Evolutionary conservation across 2,888 invertebrate species (phyloP), one percentile per base, ranked within the genome.

Genomic region (Caenorhabditis doughertyi): DNA sequence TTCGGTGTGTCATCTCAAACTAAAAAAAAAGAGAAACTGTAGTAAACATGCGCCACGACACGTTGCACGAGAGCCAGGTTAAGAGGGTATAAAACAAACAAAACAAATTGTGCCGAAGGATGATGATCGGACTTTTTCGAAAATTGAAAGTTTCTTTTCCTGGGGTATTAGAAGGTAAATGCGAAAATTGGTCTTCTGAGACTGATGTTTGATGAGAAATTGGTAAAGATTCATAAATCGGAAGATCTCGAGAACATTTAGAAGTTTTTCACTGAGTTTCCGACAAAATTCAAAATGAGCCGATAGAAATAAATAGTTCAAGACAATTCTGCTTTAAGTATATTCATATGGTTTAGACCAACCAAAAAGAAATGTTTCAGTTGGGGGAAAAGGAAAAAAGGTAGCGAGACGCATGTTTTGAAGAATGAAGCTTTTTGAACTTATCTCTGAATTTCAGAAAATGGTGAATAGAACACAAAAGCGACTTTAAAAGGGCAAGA

Each of bases 81-180:
- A 71, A 79, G 79, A 79, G 79, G 79, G 56, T 65, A 65, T 65
- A 65, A 71, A 72, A 67, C 71, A 79, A 79, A 71, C 71, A 79
- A 71, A 65, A 71, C 56, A 72, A 67, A 58, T 58, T 67, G 64
- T 64, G 65, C 49, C 73, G 51, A 64, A 27, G 27, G 53, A 29
- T 60, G 60, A 71, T 65, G 73, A 73, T 65, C 64, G 55, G 56
- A 74, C 64, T 39, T 39, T 39, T 39, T 65, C 35, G 65, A 49
- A 67, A 67, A 56, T 23, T 74, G 49, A 51, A 55, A 68, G 47
- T 58, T 56, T 71, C 25, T 23, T 47, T 42, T 44, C 32, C 32
- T 25, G 58, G 27, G 23, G 51, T 65, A 53, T 60, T 65, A 60
- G 11, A 32, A 18, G 58, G 42, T 27, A 60, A 62, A 77, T 67